Evolutionary conservation across 2,113 vertebrate species (phyloP).

Genomic region (Caretta caretta): DNA sequence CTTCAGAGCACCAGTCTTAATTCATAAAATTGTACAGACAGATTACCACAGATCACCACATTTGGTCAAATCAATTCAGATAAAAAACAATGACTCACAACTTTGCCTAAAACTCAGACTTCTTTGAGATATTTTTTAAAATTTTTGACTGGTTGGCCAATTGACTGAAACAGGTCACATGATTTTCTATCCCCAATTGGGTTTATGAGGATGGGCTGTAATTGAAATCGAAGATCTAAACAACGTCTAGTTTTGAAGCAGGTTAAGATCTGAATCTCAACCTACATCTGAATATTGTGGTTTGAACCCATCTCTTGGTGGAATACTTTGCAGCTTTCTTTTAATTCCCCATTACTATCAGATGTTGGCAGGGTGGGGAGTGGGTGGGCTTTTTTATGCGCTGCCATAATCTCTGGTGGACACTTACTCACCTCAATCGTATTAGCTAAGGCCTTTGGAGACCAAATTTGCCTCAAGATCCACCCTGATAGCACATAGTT

Average conservation of each 20-base stretch:
- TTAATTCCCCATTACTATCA: neutral
- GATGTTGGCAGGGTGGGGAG: accelerated
- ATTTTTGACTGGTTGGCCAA: neutral
- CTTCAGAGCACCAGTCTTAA: neutral
- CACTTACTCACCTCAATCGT: no score
- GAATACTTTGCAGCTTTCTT: neutral
- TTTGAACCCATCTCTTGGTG: neutral
- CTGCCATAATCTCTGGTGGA: neutral
- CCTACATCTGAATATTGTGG: neutral
- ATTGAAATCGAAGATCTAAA: neutral
- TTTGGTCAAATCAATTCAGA: neutral
- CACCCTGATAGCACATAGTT: no score
- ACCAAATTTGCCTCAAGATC: no score
- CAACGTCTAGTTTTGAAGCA: neutral
- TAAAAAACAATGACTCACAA: neutral
- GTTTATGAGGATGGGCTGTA: neutral
- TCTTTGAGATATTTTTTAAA: neutral
- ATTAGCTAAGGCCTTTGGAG: no score
- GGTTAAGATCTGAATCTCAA: neutral
- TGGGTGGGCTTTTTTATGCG: neutral
- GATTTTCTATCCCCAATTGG: neutral
- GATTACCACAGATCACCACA: neutral
- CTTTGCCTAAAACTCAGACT: accelerated
- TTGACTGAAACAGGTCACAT: neutral
- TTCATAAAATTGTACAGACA: neutral